Evolutionary conservation across 2,888 invertebrate genomes (phyloP).

Genomic region (Drosophila mulleri): DNA sequence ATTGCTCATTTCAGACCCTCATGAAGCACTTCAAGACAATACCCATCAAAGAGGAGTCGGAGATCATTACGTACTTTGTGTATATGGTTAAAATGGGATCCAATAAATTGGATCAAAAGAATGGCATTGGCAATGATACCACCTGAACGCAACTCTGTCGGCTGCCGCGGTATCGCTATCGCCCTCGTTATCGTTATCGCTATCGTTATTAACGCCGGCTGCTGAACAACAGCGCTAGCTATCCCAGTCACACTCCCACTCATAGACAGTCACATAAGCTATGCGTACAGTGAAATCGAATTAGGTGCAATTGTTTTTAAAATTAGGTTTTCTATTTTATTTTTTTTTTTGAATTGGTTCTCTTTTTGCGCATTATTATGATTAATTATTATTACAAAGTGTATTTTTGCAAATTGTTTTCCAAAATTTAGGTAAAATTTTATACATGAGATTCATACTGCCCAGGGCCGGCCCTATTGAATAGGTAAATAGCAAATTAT

Average conservation of each 20-base stretch:
- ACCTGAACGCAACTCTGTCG: constrained; percentile 63
- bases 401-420: not conserved
- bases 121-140: constrained; percentile 84
- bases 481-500: not conserved
- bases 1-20: constrained; percentile 89
- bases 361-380: not conserved
- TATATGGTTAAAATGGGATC: constrained; percentile 97
- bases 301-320: constrained; percentile 10
- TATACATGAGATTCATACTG: not conserved
- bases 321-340: not conserved
- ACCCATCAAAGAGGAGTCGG: constrained; percentile 95
- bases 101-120: constrained; percentile 85
- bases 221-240: constrained; percentile 33
- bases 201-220: constrained; percentile 43
- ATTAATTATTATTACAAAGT: not conserved
- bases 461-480: constrained; percentile 4
- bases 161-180: constrained; percentile 34
- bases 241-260: constrained; percentile 23
- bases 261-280: constrained; percentile 13
- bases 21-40: constrained; percentile 98
- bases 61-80: constrained; percentile 96
- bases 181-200: constrained; percentile 22
- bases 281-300: constrained; percentile 41
- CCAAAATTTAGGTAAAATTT: not conserved
- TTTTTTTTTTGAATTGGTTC: not conserved